A percentile compares a stretch with the other conserved stretches of the same genome.
phyloP scores from a whole-genome alignment of 2,888 invertebrate species.

The Chloroclystis v-ata region DNA sequence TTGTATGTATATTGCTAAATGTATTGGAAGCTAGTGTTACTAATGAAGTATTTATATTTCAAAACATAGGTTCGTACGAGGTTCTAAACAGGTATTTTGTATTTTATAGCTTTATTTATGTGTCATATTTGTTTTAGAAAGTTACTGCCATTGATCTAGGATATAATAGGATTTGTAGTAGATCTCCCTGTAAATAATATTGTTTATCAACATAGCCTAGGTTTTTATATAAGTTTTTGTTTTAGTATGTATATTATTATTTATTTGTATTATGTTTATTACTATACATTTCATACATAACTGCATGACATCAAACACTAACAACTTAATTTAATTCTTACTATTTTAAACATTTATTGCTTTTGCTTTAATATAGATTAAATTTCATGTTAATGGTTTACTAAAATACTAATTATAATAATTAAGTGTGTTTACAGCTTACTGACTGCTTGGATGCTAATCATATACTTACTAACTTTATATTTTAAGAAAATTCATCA shows the following conservation, averaged over 20 bases:
- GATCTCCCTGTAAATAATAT: constrained; percentile 7
- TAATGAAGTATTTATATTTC: constrained; percentile 23
- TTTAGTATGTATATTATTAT: constrained; percentile 8
- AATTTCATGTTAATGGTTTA: too few species aligned
- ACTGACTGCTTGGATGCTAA: too few species aligned
- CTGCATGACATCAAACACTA: too few species aligned
- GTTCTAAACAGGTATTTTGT: constrained; percentile 23
- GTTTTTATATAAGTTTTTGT: neutral
- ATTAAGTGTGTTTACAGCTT: too few species aligned
- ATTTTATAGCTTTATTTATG: constrained; percentile 24
- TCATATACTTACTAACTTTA: too few species aligned
- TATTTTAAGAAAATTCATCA: too few species aligned
- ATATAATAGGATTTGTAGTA: constrained; percentile 2
- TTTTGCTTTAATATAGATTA: too few species aligned
- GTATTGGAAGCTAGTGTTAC: constrained; percentile 22
- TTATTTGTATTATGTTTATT: too few species aligned
- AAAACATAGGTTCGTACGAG: constrained; percentile 31
- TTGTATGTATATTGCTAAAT: constrained; percentile 17
- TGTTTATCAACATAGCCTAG: constrained; percentile 2
- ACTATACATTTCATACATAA: neutral
- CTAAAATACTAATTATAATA: too few species aligned
- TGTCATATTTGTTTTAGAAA: constrained; percentile 17
- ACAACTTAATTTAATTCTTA: too few species aligned
- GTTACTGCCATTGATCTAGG: constrained; percentile 2
- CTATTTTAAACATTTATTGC: too few species aligned